Conservation (phyloP, 1,140 invertebrate genomes). For the Drosophila trapezifrons region DNA sequence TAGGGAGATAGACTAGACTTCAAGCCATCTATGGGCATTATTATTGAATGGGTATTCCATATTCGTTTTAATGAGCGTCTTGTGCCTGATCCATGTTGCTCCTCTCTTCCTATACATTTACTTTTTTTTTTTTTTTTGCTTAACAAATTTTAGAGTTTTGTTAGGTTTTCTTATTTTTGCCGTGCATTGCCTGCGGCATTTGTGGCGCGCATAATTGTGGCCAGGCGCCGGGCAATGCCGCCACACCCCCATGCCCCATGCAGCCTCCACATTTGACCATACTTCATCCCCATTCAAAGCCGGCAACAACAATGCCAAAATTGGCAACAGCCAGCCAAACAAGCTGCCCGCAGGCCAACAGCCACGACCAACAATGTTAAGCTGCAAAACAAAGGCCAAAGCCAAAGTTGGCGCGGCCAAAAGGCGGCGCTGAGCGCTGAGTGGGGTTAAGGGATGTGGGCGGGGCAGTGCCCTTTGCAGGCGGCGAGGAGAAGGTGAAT, state of each 20-base stretch:
- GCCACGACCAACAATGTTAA: constrained; percentile 65
- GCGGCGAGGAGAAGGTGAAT: constrained; percentile 10
- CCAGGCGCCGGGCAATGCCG: constrained; percentile 42
- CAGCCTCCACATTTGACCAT: constrained; percentile 31
- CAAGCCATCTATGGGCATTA: background rate
- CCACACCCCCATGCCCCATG: background rate
- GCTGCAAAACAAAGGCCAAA: constrained; percentile 70
- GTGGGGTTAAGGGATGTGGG: constrained; percentile 7
- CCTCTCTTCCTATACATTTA: background rate
- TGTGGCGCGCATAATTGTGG: constrained; percentile 75
- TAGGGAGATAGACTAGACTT: background rate
- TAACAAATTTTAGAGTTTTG: constrained; percentile 69
- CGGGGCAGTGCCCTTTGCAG: background rate
- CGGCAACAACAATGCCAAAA: constrained; percentile 51
- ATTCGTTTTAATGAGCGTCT: background rate
- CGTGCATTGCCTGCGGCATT: constrained; percentile 58
- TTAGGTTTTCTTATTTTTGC: constrained; percentile 39
- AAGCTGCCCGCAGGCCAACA: constrained; percentile 63
- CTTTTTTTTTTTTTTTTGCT: constrained; percentile 25
- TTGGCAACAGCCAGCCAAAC: constrained; percentile 63
- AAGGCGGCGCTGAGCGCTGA: constrained; percentile 12
- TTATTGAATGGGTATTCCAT: background rate
- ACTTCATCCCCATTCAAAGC: constrained; percentile 37
- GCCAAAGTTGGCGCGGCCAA: constrained; percentile 54
- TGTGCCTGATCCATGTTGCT: background rate